A percentile compares a stretch with the other conserved stretches of the same genome.
Conservation (phyloP, 23 tunicate species). For the Halocynthia roretzi region DNA sequence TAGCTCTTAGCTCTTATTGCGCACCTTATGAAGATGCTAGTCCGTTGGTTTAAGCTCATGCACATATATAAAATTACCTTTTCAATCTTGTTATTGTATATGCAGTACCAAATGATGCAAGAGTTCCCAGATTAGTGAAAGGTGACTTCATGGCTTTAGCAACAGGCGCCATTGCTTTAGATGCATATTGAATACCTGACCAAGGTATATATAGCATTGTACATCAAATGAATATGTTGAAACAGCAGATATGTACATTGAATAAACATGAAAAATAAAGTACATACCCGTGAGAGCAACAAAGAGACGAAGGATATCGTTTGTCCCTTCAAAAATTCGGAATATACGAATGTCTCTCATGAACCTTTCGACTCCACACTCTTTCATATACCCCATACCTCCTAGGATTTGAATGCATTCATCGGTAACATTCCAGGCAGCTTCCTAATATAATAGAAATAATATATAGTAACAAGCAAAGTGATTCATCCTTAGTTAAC, state of each 20-base stretch:
- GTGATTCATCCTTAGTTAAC: too few species aligned
- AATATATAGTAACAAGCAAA: too few species aligned
- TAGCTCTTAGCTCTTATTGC: not conserved
- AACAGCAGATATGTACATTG: not conserved
- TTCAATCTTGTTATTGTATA: slow-evolving; percentile 35
- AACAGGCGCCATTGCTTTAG: slow-evolving; percentile 50
- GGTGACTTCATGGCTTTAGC: slow-evolving; percentile 72
- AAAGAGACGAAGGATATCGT: slow-evolving; percentile 83
- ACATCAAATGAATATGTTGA: not conserved
- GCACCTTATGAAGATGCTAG: not conserved
- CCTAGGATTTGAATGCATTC: slow-evolving; percentile 98
- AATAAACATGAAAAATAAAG: not conserved
- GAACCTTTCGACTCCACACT: slow-evolving; percentile 84
- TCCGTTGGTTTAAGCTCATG: too few species aligned
- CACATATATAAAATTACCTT: not conserved
- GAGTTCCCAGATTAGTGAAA: slow-evolving; percentile 43
- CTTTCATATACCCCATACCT: slow-evolving; percentile 99
- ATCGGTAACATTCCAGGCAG: slow-evolving; percentile 92
- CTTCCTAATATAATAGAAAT: slow-evolving; percentile 28
- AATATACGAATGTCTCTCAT: slow-evolving; percentile 87
- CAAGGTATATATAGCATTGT: not conserved
- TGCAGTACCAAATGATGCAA: slow-evolving; percentile 28
- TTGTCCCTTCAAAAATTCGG: slow-evolving; percentile 96
- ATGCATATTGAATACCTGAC: slow-evolving; percentile 72
- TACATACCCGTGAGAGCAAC: slow-evolving; percentile 77